Evolutionary conservation across 1,140 invertebrate genomes (phyloP).

Genomic region (Caenorhabditis briggsae): DNA sequence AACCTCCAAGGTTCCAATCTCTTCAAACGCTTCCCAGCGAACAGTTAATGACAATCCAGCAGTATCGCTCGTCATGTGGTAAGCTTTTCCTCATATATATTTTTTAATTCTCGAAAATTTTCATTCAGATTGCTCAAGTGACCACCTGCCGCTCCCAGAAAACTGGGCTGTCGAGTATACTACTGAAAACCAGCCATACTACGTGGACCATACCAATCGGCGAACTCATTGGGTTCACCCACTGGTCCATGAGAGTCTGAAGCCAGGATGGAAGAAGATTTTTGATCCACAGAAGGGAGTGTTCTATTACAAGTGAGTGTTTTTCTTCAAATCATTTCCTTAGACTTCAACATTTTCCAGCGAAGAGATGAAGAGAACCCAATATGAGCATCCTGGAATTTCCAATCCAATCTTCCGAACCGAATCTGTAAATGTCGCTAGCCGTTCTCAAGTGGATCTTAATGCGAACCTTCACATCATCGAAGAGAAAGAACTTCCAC

Average conservation of each 20-base stretch:
- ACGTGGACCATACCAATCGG: conserved; percentile 21
- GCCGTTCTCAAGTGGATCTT: neutral
- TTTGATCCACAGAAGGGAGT: conserved; percentile 34
- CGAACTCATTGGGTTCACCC: conserved; percentile 44
- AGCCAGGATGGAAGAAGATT: conserved; percentile 46
- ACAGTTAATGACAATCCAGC: conserved; percentile 43
- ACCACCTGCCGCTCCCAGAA: neutral
- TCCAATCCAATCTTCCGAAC: conserved; percentile 42
- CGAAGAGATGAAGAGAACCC: conserved; percentile 37
- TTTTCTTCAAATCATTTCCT: no score
- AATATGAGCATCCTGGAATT: conserved; percentile 28
- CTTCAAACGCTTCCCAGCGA: conserved; percentile 28
- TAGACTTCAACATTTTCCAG: neutral
- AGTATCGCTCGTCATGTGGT: conserved; percentile 23
- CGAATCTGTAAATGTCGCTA: conserved; percentile 26
- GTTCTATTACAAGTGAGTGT: conserved; percentile 24
- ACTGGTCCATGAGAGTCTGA: conserved; percentile 17
- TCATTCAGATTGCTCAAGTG: conserved; percentile 19
- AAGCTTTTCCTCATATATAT: neutral
- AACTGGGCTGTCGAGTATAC: conserved; percentile 37
- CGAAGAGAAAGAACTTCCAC: conserved; percentile 31
- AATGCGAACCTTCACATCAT: conserved; percentile 31
- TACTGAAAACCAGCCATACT: conserved; percentile 41
- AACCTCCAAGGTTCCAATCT: conserved; percentile 17
- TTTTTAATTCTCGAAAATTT: neutral